A percentile compares a stretch with the other conserved stretches of the same genome.
These are phyloP conservation scores for Lipophrys pholis DNA, from an alignment of 2,113 vertebrate genomes.

Conservation along the genomic window DNA sequence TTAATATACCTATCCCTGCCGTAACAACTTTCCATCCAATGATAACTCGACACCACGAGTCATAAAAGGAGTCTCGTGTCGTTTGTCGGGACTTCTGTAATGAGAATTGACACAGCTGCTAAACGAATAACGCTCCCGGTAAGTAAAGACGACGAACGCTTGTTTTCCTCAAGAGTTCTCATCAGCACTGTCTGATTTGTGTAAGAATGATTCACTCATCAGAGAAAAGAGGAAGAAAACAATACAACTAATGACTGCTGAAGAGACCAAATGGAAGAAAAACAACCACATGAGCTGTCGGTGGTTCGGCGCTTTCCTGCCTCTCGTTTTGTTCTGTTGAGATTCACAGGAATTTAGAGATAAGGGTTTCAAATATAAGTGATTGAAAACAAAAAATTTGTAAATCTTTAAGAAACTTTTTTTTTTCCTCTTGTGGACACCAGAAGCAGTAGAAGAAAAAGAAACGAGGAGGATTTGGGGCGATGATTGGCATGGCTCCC, in stretches of 20 bases:
- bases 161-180: conserved; percentile 49
- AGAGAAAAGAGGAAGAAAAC: conserved; percentile 1
- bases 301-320: background rate
- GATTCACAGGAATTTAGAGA: background rate
- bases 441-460: background rate
- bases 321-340: background rate
- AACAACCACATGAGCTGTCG: background rate
- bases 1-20: conserved; percentile 5
- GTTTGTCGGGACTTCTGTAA: conserved; percentile 28
- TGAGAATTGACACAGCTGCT: conserved; percentile 17
- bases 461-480: background rate
- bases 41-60: background rate
- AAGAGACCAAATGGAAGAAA: conserved; percentile 26
- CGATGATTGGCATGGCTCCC: conserved; percentile 29
- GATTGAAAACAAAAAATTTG: background rate
- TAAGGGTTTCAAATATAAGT: background rate
- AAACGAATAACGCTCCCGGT: background rate
- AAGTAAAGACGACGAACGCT: conserved; percentile 35
- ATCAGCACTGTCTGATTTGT: conserved; percentile 12
- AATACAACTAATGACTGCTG: conserved; percentile 33
- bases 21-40: conserved; percentile 6
- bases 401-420: background rate
- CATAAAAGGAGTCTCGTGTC: conserved; percentile 26
- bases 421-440: background rate
- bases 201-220: conserved; percentile 13